These are phyloP conservation scores for Euleptes europaea DNA, from an alignment of 2,113 vertebrate species.

Conservation along the genomic window DNA sequence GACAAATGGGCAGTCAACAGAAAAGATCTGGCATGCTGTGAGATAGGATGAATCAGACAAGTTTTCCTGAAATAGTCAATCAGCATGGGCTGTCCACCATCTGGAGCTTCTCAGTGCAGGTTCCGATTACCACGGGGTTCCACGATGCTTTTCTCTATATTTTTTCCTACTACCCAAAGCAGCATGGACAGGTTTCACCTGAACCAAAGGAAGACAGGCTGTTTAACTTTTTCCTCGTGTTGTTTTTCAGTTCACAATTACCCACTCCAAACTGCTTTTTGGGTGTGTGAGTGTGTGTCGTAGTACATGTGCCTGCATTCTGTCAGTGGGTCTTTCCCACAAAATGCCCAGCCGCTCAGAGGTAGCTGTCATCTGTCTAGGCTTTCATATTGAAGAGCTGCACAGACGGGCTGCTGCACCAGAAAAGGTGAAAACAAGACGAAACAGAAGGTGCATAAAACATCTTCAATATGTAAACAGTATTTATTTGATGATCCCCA, in stretches of 20 bases:
- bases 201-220: background rate
- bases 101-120: conserved; percentile 56
- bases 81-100: conserved; percentile 67
- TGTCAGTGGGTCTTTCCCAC: background rate
- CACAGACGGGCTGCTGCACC: too few relatives aligned
- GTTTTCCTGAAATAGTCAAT: conserved; percentile 54
- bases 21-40: conserved; percentile 54
- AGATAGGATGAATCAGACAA: conserved; percentile 56
- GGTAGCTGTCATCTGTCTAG: conserved; percentile 29
- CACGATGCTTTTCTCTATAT: background rate
- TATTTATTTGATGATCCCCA: too few relatives aligned
- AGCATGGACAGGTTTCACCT: background rate
- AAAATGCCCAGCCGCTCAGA: conserved; percentile 36
- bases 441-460: too few relatives aligned
- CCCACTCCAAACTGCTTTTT: too few relatives aligned
- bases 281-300: too few relatives aligned
- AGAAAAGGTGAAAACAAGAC: too few relatives aligned
- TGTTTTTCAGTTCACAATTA: background rate
- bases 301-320: too few relatives aligned
- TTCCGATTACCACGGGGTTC: background rate
- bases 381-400: too few relatives aligned
- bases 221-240: background rate
- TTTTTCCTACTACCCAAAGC: background rate
- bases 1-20: conserved; percentile 61
- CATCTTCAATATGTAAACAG: too few relatives aligned